Evolutionary conservation across 2,113 vertebrate species (phyloP), one percentile per base, ranked within the genome.

Genomic region (Chloebia gouldiae): DNA sequence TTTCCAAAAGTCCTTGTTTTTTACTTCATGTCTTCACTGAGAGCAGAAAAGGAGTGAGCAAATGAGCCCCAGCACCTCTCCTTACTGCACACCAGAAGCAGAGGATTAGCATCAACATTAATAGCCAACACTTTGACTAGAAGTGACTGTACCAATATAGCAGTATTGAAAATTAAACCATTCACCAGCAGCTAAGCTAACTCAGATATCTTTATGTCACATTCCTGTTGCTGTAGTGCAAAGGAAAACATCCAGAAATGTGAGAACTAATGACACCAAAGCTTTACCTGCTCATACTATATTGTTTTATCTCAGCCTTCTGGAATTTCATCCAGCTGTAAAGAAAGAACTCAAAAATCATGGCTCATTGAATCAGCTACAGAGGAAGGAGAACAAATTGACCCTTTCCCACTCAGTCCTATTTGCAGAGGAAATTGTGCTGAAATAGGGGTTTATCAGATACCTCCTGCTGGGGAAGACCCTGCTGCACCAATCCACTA

Each of bases 351-450:
- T 91, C 69, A 91, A 89, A 91, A 73, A 91, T 75, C 40, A 84
- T 53, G 81, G 81, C 70, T 91, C 86, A 93, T 75, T 92, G 73
- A 81, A 79, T 86, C n/a, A 51, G 39, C 69, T 91, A 54, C 56
- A 93, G 65, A 68, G 44, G 51, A 84, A 92, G 39, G 35, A 86
- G 82, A 81, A 92, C 37, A 49, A 81, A 93, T 79, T 37, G 73
- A 89, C 91, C 81, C 61, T 81, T 96, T 40, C 57, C 23, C 45
- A 64, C 61, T 75, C 68, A 79, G 45, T 87, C 49, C 51, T 89
- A 57, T 91, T 89, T 95, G 57, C 81, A 93, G 92, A 76, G 70
- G 49, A 95, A 89, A 92, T 84, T 53, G 56, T 92, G 70, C 77
- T 95, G 86, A 91, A 94, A 89, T 51, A 84, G 61, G 0, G 1